Evolutionary conservation across 2,888 invertebrate genomes (phyloP), one percentile per base, ranked within the genome.

Genomic region (Altica lythri): DNA sequence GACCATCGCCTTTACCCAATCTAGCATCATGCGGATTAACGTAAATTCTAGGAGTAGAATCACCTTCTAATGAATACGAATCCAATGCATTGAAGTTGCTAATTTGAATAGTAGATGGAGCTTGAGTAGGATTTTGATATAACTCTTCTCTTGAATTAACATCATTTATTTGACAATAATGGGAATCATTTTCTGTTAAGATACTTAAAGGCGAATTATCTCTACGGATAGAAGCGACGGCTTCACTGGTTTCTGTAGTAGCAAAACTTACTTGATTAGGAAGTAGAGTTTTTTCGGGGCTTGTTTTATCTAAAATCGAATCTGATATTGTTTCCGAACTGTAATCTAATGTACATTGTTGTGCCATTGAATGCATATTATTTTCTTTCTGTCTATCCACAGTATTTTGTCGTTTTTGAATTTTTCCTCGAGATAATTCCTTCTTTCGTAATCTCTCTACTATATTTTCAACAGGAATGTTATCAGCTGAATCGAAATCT

Each of bases 291-390:
- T 65, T 66, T 5, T 66, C 65, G 6, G 64, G 66, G 53, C 68
- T 68, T 1, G 61, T 50, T 42, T 69, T 68, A 47, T 70, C 70
- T 48, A 69, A 57, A 22, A 69, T 68, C 9, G 71, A 71, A 55
- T 70, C 71, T 0, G 83, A 82, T 9, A 75, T 67, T 18, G 74
- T 72, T 47, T 79, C 81, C 0, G 86, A 86, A 29, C 57, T 57
- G 65, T 86, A 86, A 66, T 87, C 86, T 38, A 87, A 74, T 53
- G 86, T 86, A 64, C 86, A 86, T 61, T 87, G 86, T 63, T 86
- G 86, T 0, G 86, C 86, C 18, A 86, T 84, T 0, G 85, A 86
- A 16, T 85, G 77, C 80, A 86, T 80, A 59, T 77, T 73, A 52
- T 69, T 70, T 35, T 72, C 68, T 16, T 52, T 44, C 17, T 49